A percentile compares a stretch with the other conserved stretches of the same genome.
Evolutionary conservation across 2,113 vertebrate genomes (phyloP).

Genomic region (Condylura cristata): DNA sequence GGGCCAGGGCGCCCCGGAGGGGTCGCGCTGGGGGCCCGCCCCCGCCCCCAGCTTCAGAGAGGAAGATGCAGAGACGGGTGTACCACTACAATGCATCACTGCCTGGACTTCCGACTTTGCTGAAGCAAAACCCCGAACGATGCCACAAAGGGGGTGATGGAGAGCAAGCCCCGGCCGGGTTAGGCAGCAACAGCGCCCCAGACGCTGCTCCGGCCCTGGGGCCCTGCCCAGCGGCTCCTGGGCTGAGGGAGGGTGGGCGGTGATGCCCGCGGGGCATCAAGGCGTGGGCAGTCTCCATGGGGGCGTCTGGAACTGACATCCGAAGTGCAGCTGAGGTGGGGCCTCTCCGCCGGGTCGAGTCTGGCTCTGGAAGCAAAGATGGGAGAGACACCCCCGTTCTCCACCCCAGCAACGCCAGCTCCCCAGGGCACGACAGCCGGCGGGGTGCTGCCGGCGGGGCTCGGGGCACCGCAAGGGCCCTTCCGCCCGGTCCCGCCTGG

Average conservation of each 20-base stretch:
- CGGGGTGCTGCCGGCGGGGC: neutral
- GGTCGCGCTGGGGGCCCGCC: fast-evolving
- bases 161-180: fast-evolving
- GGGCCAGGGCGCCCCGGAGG: neutral
- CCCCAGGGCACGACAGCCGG: too few species aligned
- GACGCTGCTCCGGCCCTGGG: too few species aligned
- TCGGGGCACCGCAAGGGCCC: too few species aligned
- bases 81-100: too few species aligned
- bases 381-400: neutral
- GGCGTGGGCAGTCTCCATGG: neutral
- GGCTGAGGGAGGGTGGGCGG: neutral
- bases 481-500: too few species aligned
- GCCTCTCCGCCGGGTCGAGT: neutral
- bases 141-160: neutral
- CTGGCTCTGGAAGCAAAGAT: neutral
- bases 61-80: fast-evolving
- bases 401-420: constrained; percentile 20
- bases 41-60: neutral
- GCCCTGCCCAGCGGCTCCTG: too few species aligned
- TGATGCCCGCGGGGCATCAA: neutral
- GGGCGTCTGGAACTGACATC: neutral
- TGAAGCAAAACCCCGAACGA: neutral
- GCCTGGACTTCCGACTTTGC: neutral
- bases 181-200: fast-evolving
- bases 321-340: neutral